Percentiles rank a stretch among this genome's conserved stretches.
phyloP scores from a whole-genome alignment of 2,113 vertebrate species.

The Poecile atricapillus region DNA sequence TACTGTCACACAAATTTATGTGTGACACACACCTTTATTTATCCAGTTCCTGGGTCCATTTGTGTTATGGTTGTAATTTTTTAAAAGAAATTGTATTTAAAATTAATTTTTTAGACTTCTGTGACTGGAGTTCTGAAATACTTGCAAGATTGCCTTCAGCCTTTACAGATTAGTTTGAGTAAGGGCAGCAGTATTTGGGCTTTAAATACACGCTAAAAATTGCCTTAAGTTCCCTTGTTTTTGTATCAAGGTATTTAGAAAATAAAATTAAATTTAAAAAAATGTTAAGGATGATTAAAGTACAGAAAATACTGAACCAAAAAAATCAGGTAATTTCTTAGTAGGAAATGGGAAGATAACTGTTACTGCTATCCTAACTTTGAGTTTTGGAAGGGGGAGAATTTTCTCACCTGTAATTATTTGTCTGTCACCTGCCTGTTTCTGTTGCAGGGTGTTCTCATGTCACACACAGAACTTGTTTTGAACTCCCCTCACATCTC shows the following conservation, averaged over 20 bases:
- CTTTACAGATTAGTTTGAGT: neutral
- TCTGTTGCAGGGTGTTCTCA: neutral
- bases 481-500: neutral
- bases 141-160: neutral
- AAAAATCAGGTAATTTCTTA: neutral
- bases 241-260: neutral
- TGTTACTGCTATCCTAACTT: neutral
- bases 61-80: neutral
- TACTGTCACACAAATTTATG: neutral
- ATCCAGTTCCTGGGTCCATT: neutral
- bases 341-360: neutral
- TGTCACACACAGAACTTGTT: neutral
- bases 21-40: neutral
- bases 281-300: neutral
- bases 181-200: neutral
- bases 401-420: neutral
- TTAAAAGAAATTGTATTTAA: neutral
- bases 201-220: neutral
- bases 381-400: neutral
- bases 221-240: neutral
- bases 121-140: neutral
- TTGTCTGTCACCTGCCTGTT: neutral
- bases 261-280: neutral
- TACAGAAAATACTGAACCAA: neutral
- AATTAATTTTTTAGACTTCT: neutral